Evolutionary conservation across 2,797 vertebrate genomes (phyloP), one percentile per base, ranked within the genome.

Genomic region (Falco novaeseelandiae): DNA sequence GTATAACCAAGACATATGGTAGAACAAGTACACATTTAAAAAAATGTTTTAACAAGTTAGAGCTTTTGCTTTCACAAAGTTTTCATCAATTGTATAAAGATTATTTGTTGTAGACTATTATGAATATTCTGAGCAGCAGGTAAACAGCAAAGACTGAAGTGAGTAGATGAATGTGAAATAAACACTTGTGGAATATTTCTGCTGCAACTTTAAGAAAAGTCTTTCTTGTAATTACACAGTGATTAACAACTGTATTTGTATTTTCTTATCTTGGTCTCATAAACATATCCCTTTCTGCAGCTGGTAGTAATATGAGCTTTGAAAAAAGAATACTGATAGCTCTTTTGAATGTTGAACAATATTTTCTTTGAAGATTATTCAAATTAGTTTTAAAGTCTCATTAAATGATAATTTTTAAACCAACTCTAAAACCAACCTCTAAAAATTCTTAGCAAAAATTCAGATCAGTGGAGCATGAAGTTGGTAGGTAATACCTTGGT

Each of bases 341-440:
- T 96, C 74, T 92, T 97, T 94, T 94, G 87, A 97, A 95, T 93
- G 89, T 73, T 85, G 71, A 97, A 93, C 59, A 93, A 81, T 97
- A 80, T 94, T 98, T 98, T 97, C 82, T 87, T 96, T 95, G 67
- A 96, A 58, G 93, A 97, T 98, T 97, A 98, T 97, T 93, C 51
- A 96, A 97, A 97, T 98, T 63, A 87, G 49, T 95, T 97, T 96
- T 91, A 95, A 97, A 97, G 55, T 97, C 91, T 97, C 94, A 97
- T 97, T 97, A 98, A 98, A 97, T 92, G 83, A 97, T 98, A 98
- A 96, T 94, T 97, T 96, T 96, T 89, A 97, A 98, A 61, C 82
- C 62, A 83, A 80, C 84, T 93, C 77, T 96, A 93, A 97, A 97
- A 51, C 55, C 59, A 67, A 91, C 91, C 73, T 88, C 46, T 59